Evolutionary conservation across 1,140 invertebrate species (phyloP).

Genomic region (Lasioglossum albipes): DNA sequence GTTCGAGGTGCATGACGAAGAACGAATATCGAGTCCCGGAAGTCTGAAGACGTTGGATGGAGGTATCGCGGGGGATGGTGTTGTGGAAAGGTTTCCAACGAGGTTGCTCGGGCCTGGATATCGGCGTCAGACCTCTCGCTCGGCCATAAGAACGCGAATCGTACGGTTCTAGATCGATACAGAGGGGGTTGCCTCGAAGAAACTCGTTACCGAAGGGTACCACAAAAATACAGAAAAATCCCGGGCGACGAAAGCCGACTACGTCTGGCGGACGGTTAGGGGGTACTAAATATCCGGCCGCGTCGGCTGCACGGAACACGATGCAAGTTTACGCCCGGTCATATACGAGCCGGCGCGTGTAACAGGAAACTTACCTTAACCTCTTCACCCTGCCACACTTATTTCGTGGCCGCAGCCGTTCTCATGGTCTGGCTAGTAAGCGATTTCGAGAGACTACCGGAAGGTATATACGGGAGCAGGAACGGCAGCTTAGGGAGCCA

Average conservation of each 20-base stretch:
- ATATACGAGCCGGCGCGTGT: conserved; percentile 49
- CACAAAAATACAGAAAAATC: conserved; percentile 47
- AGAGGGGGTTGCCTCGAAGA: too few relatives aligned
- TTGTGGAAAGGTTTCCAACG: background rate
- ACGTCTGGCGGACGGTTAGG: conserved; percentile 34
- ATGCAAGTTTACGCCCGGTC: conserved; percentile 57
- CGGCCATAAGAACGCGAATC: conserved; percentile 5
- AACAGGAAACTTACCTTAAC: conserved; percentile 64
- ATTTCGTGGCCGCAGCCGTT: conserved; percentile 58
- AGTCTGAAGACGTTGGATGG: background rate
- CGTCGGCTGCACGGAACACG: conserved; percentile 50
- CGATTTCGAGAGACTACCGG: conserved; percentile 53
- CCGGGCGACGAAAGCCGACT: conserved; percentile 30
- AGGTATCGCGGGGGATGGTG: background rate
- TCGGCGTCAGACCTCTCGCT: background rate
- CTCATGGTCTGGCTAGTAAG: conserved; percentile 48
- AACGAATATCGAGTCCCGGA: background rate
- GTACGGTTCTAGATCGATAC: conserved; percentile 28
- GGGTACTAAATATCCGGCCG: conserved; percentile 41
- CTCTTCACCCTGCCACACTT: conserved; percentile 62
- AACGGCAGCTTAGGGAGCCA: conserved; percentile 4
- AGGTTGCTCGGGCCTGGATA: background rate
- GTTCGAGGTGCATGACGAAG: background rate
- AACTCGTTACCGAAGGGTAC: conserved; percentile 34
- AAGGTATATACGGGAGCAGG: conserved; percentile 10